These are phyloP conservation scores for Sinonovacula constricta DNA, from an alignment of 1,140 invertebrate genomes.

Conservation along the genomic window DNA sequence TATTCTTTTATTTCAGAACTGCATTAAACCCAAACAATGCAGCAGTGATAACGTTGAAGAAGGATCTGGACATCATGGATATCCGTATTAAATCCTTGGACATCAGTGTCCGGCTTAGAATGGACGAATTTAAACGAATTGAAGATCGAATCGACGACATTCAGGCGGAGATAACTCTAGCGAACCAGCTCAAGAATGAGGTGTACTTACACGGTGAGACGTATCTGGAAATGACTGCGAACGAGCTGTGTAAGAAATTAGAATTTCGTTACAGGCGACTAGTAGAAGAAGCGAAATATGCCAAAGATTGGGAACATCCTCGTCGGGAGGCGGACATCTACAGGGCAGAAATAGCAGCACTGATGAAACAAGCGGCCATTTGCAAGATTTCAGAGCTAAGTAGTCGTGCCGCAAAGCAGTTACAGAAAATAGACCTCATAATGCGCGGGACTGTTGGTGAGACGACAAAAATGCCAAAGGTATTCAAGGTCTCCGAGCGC, in stretches of 20 bases:
- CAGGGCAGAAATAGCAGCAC: constrained; percentile 25
- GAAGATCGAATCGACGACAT: constrained; percentile 34
- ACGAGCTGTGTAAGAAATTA: constrained; percentile 31
- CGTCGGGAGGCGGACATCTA: constrained; percentile 31
- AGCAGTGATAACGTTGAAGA: constrained; percentile 15
- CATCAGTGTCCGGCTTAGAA: constrained; percentile 28
- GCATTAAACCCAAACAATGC: constrained; percentile 7
- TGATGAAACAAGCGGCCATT: constrained; percentile 44
- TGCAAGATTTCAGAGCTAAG: constrained; percentile 31
- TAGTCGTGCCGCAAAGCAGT: constrained; percentile 32
- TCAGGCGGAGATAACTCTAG: constrained; percentile 17
- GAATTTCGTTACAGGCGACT: constrained; percentile 29
- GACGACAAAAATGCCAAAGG: constrained; percentile 24
- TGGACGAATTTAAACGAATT: constrained; percentile 43
- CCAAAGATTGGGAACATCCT: constrained; percentile 35
- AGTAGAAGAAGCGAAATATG: constrained; percentile 20
- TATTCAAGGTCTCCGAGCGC: constrained; percentile 42
- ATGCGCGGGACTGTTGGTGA: constrained; percentile 32
- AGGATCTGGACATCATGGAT: constrained; percentile 46
- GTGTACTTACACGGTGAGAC: constrained; percentile 44
- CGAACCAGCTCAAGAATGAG: constrained; percentile 32
- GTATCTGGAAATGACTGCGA: constrained; percentile 28
- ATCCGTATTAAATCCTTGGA: constrained; percentile 40
- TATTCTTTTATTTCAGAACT: constrained; percentile 38
- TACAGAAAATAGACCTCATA: constrained; percentile 49